Evolutionary conservation across 2,113 vertebrate species (phyloP).

Genomic region (Delphinus delphis): DNA sequence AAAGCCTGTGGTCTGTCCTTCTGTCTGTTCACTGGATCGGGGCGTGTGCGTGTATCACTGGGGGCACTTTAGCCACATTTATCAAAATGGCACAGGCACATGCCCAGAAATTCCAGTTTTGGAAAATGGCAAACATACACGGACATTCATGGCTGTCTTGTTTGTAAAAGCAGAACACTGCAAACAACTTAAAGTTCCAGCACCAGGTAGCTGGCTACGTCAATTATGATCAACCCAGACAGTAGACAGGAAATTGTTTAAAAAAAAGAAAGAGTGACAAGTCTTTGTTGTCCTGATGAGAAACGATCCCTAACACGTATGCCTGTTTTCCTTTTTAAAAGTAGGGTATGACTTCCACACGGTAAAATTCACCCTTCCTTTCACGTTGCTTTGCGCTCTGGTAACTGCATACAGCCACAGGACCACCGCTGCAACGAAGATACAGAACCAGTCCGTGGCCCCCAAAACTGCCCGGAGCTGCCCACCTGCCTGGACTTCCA

Average conservation of each 20-base stretch:
- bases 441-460: fast-evolving
- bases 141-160: fast-evolving
- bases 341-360: fast-evolving
- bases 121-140: fast-evolving
- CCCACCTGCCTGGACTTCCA: fast-evolving
- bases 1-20: fast-evolving
- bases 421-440: fast-evolving
- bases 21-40: fast-evolving
- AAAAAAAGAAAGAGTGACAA: background rate
- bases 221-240: fast-evolving
- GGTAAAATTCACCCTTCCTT: fast-evolving
- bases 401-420: fast-evolving
- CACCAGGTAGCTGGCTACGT: fast-evolving
- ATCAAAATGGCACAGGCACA: fast-evolving
- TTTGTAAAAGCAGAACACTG: background rate
- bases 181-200: background rate
- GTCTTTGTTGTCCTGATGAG: fast-evolving
- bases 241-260: fast-evolving
- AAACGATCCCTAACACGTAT: fast-evolving
- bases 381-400: background rate
- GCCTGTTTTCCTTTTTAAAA: background rate
- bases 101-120: background rate
- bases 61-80: background rate
- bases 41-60: fast-evolving
- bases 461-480: fast-evolving